phyloP scores from a whole-genome alignment of 1,140 invertebrate species.

The Listronotus bonariensis region DNA sequence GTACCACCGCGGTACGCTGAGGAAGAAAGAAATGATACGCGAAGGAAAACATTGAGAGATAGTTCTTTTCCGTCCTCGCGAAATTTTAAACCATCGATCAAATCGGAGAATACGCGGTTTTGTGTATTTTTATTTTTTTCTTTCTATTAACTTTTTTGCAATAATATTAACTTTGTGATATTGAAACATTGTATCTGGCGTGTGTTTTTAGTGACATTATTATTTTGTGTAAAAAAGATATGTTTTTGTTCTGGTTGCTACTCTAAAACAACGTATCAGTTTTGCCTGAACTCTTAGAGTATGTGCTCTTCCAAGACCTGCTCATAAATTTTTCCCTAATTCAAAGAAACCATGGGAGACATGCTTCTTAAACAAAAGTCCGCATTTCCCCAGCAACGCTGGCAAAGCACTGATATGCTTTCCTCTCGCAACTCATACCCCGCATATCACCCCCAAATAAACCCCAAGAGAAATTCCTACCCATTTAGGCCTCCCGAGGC shows the following conservation, averaged over 20 bases:
- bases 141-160: neutral
- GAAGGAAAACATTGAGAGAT: too few species aligned
- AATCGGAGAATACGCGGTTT: too few species aligned
- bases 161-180: neutral
- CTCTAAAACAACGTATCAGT: too few species aligned
- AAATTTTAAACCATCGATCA: too few species aligned
- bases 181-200: neutral
- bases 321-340: neutral
- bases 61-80: too few species aligned
- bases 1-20: conserved; percentile 4
- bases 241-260: too few species aligned
- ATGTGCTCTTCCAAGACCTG: neutral
- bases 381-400: conserved; percentile 49
- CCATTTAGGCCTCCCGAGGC: conserved; percentile 65
- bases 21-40: neutral
- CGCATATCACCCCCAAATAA: conserved; percentile 11
- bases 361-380: conserved; percentile 50
- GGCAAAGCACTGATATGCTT: conserved; percentile 57
- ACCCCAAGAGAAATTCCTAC: conserved; percentile 53
- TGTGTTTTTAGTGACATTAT: neutral
- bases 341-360: conserved; percentile 26
- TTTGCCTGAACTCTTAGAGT: neutral
- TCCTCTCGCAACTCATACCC: conserved; percentile 30
- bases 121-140: too few species aligned
- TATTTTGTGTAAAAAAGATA: too few species aligned